phyloP scores from a whole-genome alignment of 2,888 invertebrate species.

The Silvanus unidentatus region DNA sequence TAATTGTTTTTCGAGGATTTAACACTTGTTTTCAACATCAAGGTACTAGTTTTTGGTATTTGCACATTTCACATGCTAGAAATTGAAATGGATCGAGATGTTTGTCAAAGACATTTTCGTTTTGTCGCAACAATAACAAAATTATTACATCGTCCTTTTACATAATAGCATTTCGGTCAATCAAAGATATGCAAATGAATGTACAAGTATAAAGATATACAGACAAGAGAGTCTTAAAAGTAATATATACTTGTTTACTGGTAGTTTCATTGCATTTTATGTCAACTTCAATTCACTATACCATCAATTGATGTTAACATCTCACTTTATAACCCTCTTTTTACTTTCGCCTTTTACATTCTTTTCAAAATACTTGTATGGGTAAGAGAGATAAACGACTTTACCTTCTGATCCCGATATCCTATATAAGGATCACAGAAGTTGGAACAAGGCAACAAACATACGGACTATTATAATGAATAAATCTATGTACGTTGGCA shows the following conservation, averaged over 20 bases:
- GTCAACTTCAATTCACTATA: constrained; percentile 26
- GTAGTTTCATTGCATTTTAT: constrained; percentile 28
- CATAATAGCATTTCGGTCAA: constrained; percentile 18
- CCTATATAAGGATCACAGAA: neutral
- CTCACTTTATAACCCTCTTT: constrained; percentile 15
- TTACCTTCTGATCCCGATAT: neutral
- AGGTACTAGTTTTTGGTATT: too few relatives aligned
- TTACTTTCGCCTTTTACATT: neutral
- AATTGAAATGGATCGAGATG: too few relatives aligned
- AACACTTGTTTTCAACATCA: too few relatives aligned
- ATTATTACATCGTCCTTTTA: too few relatives aligned
- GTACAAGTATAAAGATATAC: too few relatives aligned
- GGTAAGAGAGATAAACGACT: neutral
- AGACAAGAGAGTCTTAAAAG: constrained; percentile 7
- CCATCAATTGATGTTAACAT: constrained; percentile 27
- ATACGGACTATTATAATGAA: too few relatives aligned
- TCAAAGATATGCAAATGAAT: constrained; percentile 26
- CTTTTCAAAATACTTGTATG: neutral
- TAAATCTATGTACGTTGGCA: too few relatives aligned
- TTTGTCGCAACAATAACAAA: too few relatives aligned
- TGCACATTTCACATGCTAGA: too few relatives aligned
- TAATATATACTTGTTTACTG: constrained; percentile 26
- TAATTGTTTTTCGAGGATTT: too few relatives aligned
- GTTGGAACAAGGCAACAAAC: too few relatives aligned
- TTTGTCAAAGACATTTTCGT: too few relatives aligned